phyloP scores from a whole-genome alignment of 30 jellyfish, hydroid and myxozoan species.

The Cassiopea xamachana region DNA sequence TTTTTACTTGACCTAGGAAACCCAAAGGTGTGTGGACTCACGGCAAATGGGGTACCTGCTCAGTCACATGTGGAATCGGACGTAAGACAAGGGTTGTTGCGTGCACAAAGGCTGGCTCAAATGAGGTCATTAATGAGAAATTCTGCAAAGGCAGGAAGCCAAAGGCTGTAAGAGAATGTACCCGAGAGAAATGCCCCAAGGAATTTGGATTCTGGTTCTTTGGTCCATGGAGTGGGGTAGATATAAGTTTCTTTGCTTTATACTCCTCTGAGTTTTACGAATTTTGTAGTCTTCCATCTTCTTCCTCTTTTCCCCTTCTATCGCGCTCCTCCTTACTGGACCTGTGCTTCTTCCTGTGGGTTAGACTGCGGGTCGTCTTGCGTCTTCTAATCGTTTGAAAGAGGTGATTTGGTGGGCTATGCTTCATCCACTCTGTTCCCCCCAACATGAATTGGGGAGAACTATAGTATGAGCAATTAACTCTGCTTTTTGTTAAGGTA shows the following conservation, averaged over 20 bases:
- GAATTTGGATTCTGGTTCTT: slow-evolving; percentile 43
- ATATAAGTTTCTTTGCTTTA: not conserved
- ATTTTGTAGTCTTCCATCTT: too few species aligned
- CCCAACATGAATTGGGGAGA: too few species aligned
- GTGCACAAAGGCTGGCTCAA: slow-evolving; percentile 38
- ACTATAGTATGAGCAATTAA: too few species aligned
- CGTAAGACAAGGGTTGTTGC: slow-evolving; percentile 37
- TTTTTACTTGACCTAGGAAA: not conserved
- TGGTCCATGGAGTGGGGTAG: slow-evolving; percentile 59
- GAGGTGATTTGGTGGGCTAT: too few species aligned
- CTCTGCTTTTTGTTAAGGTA: too few species aligned
- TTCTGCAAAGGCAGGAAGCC: slow-evolving; percentile 53
- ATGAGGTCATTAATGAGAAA: slow-evolving; percentile 3
- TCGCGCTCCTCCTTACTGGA: too few species aligned
- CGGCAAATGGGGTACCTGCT: slow-evolving; percentile 54
- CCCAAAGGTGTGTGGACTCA: slow-evolving; percentile 35
- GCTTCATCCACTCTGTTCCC: too few species aligned
- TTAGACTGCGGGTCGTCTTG: too few species aligned
- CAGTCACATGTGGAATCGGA: slow-evolving; percentile 62
- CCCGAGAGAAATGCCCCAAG: slow-evolving; percentile 10
- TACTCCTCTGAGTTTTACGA: too few species aligned
- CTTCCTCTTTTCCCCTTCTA: too few species aligned
- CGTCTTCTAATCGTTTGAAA: too few species aligned
- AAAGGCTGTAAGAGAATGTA: slow-evolving; percentile 34
- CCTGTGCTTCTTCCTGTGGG: too few species aligned